Percentiles rank a stretch among this genome's conserved stretches.
Evolutionary conservation across 1,140 invertebrate species (phyloP).

Genomic region (Nixonia krombeini): DNA sequence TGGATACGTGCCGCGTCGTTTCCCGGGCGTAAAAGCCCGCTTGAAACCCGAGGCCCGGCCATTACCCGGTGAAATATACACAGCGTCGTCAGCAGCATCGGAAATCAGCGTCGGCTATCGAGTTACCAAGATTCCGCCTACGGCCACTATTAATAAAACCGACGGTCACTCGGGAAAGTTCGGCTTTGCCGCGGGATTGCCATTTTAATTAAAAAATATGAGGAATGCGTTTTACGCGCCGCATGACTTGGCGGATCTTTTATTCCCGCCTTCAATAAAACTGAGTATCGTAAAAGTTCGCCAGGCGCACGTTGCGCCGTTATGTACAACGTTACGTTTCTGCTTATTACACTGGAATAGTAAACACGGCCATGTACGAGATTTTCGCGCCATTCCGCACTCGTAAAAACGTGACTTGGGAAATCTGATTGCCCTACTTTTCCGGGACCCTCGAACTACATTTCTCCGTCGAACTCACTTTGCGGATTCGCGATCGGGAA

Average conservation of each 20-base stretch:
- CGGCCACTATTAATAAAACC: too few species aligned
- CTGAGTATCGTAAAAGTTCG: conserved; percentile 36
- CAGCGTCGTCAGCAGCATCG: conserved; percentile 22
- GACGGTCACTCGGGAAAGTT: too few species aligned
- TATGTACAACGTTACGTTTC: conserved; percentile 29
- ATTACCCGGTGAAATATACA: conserved; percentile 40
- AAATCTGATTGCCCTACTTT: conserved; percentile 15
- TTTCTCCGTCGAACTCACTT: too few species aligned
- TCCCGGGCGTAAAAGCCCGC: conserved; percentile 34
- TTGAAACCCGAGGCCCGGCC: conserved; percentile 41
- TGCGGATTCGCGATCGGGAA: too few species aligned
- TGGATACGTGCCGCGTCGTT: conserved; percentile 19
- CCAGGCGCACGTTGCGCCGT: conserved; percentile 7
- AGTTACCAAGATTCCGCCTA: conserved; percentile 22
- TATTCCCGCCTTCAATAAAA: conserved; percentile 36
- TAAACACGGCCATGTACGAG: conserved; percentile 24
- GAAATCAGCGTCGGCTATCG: conserved; percentile 22
- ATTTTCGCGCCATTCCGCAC: background rate
- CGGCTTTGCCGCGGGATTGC: too few species aligned
- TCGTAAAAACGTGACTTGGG: conserved; percentile 29
- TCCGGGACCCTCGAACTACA: too few species aligned
- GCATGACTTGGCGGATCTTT: conserved; percentile 30
- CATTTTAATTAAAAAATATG: conserved; percentile 48
- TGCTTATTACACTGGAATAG: conserved; percentile 31
- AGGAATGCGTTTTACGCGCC: conserved; percentile 26